phyloP scores from a whole-genome alignment of 23 tunicate genomes.

The Clavelina lepadiformis region DNA sequence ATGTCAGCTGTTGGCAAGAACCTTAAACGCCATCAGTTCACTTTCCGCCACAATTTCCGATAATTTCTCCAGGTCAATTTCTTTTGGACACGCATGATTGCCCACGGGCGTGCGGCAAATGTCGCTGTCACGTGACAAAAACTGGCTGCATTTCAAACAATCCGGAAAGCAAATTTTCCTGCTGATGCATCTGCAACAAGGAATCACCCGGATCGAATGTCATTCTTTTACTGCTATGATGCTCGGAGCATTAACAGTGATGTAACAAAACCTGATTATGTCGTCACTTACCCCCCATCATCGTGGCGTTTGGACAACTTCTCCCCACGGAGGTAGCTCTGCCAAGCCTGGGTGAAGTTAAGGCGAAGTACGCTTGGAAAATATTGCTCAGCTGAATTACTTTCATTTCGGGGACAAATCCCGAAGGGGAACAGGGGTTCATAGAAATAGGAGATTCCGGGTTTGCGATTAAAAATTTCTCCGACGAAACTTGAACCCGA shows the following conservation, averaged over 20 bases:
- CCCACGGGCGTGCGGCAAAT: neutral
- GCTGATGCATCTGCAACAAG: too few relatives aligned
- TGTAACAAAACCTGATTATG: too few relatives aligned
- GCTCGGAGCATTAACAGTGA: too few relatives aligned
- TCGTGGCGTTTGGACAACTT: neutral
- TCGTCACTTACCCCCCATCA: neutral
- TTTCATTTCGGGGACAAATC: neutral
- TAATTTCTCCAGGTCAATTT: neutral
- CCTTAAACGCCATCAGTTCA: neutral
- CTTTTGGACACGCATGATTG: neutral
- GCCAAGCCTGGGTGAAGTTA: neutral
- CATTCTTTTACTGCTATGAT: too few relatives aligned
- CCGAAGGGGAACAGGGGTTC: neutral
- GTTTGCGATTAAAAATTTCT: neutral
- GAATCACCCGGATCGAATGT: too few relatives aligned
- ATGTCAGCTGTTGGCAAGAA: neutral
- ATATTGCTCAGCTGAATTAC: neutral
- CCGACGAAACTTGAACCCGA: neutral
- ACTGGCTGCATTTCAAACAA: neutral
- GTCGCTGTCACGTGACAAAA: neutral
- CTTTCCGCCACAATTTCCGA: neutral
- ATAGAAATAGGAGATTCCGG: neutral
- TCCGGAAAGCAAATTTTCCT: neutral
- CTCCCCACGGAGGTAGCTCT: neutral
- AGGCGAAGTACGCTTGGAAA: neutral